Evolutionary conservation across 2,888 invertebrate species (phyloP).

Genomic region (Stenurella melanura): DNA sequence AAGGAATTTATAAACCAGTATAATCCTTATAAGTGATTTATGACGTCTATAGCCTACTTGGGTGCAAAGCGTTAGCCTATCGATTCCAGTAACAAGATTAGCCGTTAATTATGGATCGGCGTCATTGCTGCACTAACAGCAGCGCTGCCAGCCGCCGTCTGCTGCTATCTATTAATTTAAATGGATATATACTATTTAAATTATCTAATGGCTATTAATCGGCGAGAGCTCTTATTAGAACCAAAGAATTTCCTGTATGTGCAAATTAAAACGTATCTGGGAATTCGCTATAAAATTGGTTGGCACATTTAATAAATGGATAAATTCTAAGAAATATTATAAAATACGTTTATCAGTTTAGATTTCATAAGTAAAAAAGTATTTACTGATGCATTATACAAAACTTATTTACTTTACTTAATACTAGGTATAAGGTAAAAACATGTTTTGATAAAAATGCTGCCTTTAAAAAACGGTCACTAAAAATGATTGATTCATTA

Average conservation of each 20-base stretch:
- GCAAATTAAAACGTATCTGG: background rate
- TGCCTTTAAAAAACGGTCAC: no score
- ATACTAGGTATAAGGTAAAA: no score
- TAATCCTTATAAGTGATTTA: conserved; percentile 40
- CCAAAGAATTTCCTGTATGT: background rate
- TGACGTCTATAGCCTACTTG: conserved; percentile 37
- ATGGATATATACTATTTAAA: conserved; percentile 28
- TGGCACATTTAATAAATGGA: no score
- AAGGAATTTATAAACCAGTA: conserved; percentile 19
- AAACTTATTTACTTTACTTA: no score
- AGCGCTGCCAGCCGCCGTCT: conserved; percentile 10
- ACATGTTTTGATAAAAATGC: no score
- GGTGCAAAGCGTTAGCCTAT: conserved; percentile 43
- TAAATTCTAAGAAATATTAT: no score
- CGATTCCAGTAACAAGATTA: conserved; percentile 46
- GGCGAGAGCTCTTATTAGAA: background rate
- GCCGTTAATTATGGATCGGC: conserved; percentile 40
- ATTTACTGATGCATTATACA: no score
- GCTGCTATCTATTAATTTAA: conserved; percentile 29
- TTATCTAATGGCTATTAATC: background rate
- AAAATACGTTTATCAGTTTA: no score
- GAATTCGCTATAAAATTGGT: no score
- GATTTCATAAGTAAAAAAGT: no score
- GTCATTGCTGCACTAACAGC: conserved; percentile 22
- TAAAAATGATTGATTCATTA: no score